These are phyloP conservation scores for Rhabdophis nuchalis DNA, from an alignment of 2,797 vertebrate genomes.

Conservation along the genomic window DNA sequence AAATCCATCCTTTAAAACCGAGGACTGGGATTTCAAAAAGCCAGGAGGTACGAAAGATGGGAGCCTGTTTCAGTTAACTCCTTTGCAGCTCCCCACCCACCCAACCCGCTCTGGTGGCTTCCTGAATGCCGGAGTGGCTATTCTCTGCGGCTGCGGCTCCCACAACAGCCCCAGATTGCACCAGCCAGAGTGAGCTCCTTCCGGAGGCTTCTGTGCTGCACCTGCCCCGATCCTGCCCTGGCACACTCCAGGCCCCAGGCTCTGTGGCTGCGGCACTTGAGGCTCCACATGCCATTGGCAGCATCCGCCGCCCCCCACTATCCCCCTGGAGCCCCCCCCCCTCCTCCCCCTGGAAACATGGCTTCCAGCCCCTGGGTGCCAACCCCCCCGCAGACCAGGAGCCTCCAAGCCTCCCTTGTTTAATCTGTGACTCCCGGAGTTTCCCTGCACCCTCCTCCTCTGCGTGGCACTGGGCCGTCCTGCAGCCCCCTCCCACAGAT, in stretches of 20 bases:
- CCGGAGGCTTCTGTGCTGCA: background rate
- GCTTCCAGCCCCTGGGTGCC: background rate
- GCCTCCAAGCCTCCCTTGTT: conserved; percentile 46
- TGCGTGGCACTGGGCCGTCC: background rate
- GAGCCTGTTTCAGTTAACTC: background rate
- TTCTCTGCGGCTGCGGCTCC: background rate
- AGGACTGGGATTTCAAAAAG: background rate
- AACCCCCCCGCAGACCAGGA: background rate
- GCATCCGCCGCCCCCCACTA: background rate
- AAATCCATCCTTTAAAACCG: background rate
- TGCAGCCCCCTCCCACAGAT: conserved; percentile 5
- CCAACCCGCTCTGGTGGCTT: accelerated
- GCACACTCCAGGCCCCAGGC: background rate
- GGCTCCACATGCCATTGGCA: background rate
- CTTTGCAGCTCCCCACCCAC: accelerated
- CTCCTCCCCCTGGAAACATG: background rate
- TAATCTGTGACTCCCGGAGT: conserved; percentile 50
- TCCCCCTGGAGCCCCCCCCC: accelerated
- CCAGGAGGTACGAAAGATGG: background rate
- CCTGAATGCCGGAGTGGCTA: background rate
- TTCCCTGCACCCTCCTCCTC: background rate
- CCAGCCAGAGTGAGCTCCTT: background rate
- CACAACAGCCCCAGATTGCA: background rate
- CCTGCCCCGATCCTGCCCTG: background rate
- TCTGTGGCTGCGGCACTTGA: background rate